Evolutionary conservation across 2,113 vertebrate species (phyloP).

Genomic region (Maccullochella peelii): DNA sequence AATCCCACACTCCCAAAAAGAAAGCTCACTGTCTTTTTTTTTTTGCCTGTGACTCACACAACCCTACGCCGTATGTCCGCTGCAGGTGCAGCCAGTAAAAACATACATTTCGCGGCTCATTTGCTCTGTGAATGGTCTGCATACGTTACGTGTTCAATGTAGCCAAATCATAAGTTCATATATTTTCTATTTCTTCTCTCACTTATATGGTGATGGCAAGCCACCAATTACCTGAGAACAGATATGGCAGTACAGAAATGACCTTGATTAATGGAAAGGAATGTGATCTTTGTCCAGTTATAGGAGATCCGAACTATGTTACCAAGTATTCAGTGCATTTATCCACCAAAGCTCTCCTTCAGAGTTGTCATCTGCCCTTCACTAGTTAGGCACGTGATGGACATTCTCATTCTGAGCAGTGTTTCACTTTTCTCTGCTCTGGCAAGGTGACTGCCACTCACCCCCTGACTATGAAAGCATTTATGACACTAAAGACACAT

Average conservation of each 20-base stretch:
- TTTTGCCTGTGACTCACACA: too few species aligned
- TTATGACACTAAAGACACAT: conserved; percentile 65
- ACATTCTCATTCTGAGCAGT: conserved; percentile 64
- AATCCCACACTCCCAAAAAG: too few species aligned
- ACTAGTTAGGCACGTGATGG: conserved; percentile 59
- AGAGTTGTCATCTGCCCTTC: conserved; percentile 55
- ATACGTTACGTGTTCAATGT: too few species aligned
- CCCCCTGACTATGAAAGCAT: conserved; percentile 48
- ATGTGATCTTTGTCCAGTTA: conserved; percentile 6
- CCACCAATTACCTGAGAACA: not conserved
- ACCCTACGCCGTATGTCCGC: too few species aligned
- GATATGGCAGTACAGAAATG: not conserved
- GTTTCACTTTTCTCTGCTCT: conserved; percentile 55
- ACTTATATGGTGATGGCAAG: not conserved
- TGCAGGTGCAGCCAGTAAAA: too few species aligned
- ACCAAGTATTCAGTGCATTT: conserved; percentile 38
- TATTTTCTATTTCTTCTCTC: not conserved
- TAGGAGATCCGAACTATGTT: conserved; percentile 1
- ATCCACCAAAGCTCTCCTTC: conserved; percentile 55
- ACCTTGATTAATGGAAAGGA: conserved; percentile 4
- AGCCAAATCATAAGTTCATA: not conserved
- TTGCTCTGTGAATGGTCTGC: too few species aligned
- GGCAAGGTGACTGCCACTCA: conserved; percentile 73
- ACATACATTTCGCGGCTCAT: too few species aligned
- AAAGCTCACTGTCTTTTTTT: too few species aligned